These are phyloP conservation scores for Geophilus truncorum DNA, from an alignment of 2,888 invertebrate genomes.

Conservation along the genomic window DNA sequence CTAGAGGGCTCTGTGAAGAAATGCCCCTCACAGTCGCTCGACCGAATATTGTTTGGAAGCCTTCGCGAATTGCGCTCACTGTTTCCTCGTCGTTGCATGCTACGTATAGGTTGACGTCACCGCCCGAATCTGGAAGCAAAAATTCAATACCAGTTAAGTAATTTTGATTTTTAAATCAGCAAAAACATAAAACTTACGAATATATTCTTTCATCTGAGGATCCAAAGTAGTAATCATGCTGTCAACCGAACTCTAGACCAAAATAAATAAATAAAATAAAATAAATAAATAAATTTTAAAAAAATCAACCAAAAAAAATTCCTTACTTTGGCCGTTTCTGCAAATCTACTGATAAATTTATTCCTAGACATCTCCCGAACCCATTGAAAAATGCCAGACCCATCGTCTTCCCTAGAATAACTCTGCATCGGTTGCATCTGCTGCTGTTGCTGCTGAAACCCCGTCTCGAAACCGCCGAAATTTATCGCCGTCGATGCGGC, in stretches of 20 bases:
- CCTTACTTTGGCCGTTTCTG: constrained; percentile 37
- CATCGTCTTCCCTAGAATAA: background rate
- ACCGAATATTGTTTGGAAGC: constrained; percentile 72
- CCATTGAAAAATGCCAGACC: constrained; percentile 60
- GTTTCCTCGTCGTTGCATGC: constrained; percentile 72
- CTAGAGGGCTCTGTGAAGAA: constrained; percentile 59
- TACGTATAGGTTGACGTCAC: constrained; percentile 67
- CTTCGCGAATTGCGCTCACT: constrained; percentile 69
- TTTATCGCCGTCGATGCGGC: background rate
- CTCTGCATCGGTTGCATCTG: background rate
- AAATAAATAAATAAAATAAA: background rate
- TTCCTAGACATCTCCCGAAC: constrained; percentile 60
- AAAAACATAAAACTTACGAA: constrained; percentile 59
- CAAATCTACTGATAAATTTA: constrained; percentile 36
- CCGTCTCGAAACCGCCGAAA: background rate
- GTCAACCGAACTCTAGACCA: constrained; percentile 67
- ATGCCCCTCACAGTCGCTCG: constrained; percentile 69
- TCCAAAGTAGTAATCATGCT: constrained; percentile 81
- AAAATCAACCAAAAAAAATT: no score
- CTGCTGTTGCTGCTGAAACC: background rate
- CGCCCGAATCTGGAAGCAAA: constrained; percentile 64
- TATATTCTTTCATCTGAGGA: constrained; percentile 82
- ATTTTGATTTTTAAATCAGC: background rate
- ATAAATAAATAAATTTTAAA: no score
- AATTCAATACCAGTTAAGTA: background rate